Percentiles rank a stretch among this genome's conserved stretches.
Evolutionary conservation across 1,140 invertebrate species (phyloP).

Genomic region (Scaptomyza pallida): DNA sequence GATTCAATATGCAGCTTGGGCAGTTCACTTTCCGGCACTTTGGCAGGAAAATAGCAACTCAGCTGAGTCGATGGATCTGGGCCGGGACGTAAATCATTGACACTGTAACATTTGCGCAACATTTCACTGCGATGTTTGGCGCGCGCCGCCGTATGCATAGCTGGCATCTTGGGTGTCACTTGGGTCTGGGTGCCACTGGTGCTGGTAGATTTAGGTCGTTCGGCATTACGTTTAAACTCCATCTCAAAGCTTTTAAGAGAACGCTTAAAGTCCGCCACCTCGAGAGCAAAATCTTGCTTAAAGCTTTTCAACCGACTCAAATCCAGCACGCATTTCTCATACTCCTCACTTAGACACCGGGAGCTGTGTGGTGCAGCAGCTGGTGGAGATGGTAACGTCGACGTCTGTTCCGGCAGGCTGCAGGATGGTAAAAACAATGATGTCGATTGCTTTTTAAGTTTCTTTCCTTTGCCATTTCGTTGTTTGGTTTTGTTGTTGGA

Average conservation of each 20-base stretch:
- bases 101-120: slow-evolving; percentile 65
- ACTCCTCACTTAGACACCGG: slow-evolving; percentile 62
- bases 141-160: slow-evolving; percentile 56
- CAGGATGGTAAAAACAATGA: neutral
- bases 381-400: neutral
- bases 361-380: slow-evolving; percentile 21
- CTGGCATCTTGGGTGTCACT: slow-evolving; percentile 7
- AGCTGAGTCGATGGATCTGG: neutral
- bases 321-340: slow-evolving; percentile 60
- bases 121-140: slow-evolving; percentile 64
- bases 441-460: slow-evolving; percentile 42
- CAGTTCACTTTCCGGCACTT: slow-evolving; percentile 30
- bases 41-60: slow-evolving; percentile 53
- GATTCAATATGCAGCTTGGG: slow-evolving; percentile 64
- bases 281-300: slow-evolving; percentile 71
- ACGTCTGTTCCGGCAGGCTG: slow-evolving; percentile 8
- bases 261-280: slow-evolving; percentile 72
- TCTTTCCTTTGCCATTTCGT: slow-evolving; percentile 45
- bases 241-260: slow-evolving; percentile 65
- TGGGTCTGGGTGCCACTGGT: slow-evolving; percentile 41
- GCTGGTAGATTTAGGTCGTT: slow-evolving; percentile 57
- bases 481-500: slow-evolving; percentile 54
- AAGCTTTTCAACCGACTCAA: slow-evolving; percentile 62
- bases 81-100: slow-evolving; percentile 60
- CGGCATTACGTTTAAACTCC: slow-evolving; percentile 55